A percentile compares a stretch with the other conserved stretches of the same genome.
Conservation (phyloP, 1,140 invertebrate genomes). For the Zaprionus taronus region DNA sequence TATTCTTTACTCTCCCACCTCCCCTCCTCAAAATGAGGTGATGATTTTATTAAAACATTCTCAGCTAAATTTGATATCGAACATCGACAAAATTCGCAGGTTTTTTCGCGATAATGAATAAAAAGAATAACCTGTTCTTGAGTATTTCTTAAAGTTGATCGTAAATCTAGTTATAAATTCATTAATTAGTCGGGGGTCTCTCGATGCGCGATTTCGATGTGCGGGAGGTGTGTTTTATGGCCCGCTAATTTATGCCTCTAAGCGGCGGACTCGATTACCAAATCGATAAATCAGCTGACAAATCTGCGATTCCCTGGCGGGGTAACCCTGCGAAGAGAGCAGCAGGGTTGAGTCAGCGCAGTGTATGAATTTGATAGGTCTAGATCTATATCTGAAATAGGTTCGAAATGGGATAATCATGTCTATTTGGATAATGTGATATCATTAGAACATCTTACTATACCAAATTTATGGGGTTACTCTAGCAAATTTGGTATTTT, state of each 20-base stretch:
- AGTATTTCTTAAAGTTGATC: not conserved
- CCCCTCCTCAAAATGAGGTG: constrained; percentile 33
- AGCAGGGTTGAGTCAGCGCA: not conserved
- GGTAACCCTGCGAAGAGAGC: not conserved
- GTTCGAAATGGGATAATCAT: not conserved
- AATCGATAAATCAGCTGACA: constrained; percentile 56
- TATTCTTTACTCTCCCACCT: constrained; percentile 1
- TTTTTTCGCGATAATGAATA: constrained; percentile 12
- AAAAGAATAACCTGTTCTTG: constrained; percentile 38
- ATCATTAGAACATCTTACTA: not conserved
- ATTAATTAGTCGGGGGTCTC: constrained; percentile 47
- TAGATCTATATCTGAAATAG: constrained; percentile 1
- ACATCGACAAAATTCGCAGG: constrained; percentile 15
- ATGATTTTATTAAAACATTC: constrained; percentile 71
- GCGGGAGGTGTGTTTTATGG: constrained; percentile 56
- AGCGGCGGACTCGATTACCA: constrained; percentile 43
- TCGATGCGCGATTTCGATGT: not conserved
- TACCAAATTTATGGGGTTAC: not conserved
- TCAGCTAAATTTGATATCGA: not conserved
- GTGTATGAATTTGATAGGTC: not conserved
- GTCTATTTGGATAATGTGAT: not conserved
- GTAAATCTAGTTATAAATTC: constrained; percentile 52
- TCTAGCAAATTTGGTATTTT: not conserved
- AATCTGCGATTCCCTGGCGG: constrained; percentile 15
- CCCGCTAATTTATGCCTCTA: constrained; percentile 56